A percentile compares a stretch with the other conserved stretches of the same genome.
phyloP scores from a whole-genome alignment of 1,140 invertebrate species.

The Vollenhovia emeryi region DNA sequence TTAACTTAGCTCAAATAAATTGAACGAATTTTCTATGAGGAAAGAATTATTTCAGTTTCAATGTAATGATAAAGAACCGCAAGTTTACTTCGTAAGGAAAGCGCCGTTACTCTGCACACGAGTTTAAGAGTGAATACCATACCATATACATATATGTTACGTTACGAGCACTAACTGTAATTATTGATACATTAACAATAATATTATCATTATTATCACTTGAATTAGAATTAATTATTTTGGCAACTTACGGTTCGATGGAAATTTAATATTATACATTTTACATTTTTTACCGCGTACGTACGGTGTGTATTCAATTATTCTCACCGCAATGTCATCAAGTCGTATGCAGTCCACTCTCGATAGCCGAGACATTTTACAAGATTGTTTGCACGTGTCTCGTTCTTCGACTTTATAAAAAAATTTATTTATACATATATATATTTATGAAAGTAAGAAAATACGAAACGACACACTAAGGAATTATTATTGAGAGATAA shows the following conservation, averaged over 20 bases:
- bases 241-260: conserved; percentile 83
- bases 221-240: conserved; percentile 82
- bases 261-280: conserved; percentile 78
- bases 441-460: conserved; percentile 85
- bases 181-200: conserved; percentile 69
- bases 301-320: conserved; percentile 60
- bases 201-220: conserved; percentile 77
- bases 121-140: conserved; percentile 66
- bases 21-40: conserved; percentile 35
- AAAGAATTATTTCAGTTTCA: conserved; percentile 34
- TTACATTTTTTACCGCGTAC: conserved; percentile 60
- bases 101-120: conserved; percentile 51
- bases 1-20: conserved; percentile 76
- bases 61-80: conserved; percentile 73
- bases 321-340: conserved; percentile 59
- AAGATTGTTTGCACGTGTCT: conserved; percentile 74
- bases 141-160: conserved; percentile 71
- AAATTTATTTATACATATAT: conserved; percentile 82
- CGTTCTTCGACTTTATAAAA: conserved; percentile 82
- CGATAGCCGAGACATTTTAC: conserved; percentile 74
- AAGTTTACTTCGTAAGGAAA: conserved; percentile 71
- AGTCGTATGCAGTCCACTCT: conserved; percentile 79
- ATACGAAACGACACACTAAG: conserved; percentile 84
- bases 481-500: conserved; percentile 81
- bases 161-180: conserved; percentile 75